Conservation (phyloP, 2,888 invertebrate genomes). For the Vandiemenella viatica region DNA sequence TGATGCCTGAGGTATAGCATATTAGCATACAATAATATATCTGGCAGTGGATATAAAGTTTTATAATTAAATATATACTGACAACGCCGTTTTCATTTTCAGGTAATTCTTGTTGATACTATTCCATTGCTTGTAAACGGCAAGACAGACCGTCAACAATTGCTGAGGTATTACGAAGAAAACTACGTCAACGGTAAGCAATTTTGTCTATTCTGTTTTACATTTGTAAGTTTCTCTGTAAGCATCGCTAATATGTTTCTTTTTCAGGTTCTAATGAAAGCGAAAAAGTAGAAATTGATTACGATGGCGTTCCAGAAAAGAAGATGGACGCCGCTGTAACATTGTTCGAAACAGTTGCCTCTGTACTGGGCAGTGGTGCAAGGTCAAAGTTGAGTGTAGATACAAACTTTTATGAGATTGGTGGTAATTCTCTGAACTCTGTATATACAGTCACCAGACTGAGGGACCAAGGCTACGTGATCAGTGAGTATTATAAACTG, state of each 20-base stretch:
- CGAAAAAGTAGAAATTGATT: constrained; percentile 30
- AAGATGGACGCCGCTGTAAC: constrained; percentile 45
- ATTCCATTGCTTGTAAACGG: constrained; percentile 74
- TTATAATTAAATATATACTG: constrained; percentile 1
- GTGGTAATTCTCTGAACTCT: constrained; percentile 77
- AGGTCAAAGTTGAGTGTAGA: constrained; percentile 43
- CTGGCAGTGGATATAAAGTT: constrained; percentile 1
- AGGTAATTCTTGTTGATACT: constrained; percentile 53
- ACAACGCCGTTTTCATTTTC: constrained; percentile 15
- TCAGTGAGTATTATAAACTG: constrained; percentile 37
- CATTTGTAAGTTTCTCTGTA: neutral
- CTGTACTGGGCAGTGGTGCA: constrained; percentile 40
- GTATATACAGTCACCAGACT: constrained; percentile 65
- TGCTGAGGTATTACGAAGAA: constrained; percentile 55
- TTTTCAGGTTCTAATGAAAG: neutral
- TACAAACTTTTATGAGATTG: constrained; percentile 69
- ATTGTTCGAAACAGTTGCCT: constrained; percentile 58
- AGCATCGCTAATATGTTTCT: neutral
- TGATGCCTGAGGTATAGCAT: constrained; percentile 66
- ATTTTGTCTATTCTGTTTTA: neutral
- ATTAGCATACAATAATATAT: no score
- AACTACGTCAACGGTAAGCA: constrained; percentile 44
- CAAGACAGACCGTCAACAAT: constrained; percentile 66
- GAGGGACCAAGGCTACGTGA: constrained; percentile 58
- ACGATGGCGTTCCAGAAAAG: constrained; percentile 41